Evolutionary conservation across 2,888 invertebrate genomes (phyloP).

Genomic region (Catocala fraxini): DNA sequence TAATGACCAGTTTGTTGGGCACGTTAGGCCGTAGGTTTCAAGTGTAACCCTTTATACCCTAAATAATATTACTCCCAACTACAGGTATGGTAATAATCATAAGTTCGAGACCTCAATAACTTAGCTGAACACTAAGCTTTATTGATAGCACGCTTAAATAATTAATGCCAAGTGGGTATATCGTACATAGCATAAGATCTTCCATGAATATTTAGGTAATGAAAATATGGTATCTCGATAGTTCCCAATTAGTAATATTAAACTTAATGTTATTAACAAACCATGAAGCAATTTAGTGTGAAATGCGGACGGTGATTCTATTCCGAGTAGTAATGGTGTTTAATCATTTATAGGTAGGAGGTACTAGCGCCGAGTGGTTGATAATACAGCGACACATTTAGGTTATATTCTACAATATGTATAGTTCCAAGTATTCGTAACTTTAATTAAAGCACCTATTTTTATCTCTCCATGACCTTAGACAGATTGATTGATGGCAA

Average conservation of each 20-base stretch:
- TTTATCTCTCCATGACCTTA: too few species aligned
- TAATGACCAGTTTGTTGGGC: too few species aligned
- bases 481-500: too few species aligned
- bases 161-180: slow-evolving; percentile 38
- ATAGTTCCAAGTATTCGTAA: too few species aligned
- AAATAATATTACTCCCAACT: too few species aligned
- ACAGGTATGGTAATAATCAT: slow-evolving; percentile 14
- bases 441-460: too few species aligned
- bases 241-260: slow-evolving; percentile 20
- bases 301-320: background rate
- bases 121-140: slow-evolving; percentile 32
- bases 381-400: background rate
- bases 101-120: slow-evolving; percentile 10
- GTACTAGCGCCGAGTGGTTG: background rate
- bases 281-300: slow-evolving; percentile 17
- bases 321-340: background rate
- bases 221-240: slow-evolving; percentile 13
- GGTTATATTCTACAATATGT: background rate
- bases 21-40: too few species aligned
- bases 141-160: slow-evolving; percentile 36
- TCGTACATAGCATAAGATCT: background rate
- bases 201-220: slow-evolving; percentile 26
- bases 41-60: background rate
- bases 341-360: slow-evolving; percentile 1
- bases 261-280: slow-evolving; percentile 30